Evolutionary conservation across 2,113 vertebrate species (phyloP).

Genomic region (Upupa epops): DNA sequence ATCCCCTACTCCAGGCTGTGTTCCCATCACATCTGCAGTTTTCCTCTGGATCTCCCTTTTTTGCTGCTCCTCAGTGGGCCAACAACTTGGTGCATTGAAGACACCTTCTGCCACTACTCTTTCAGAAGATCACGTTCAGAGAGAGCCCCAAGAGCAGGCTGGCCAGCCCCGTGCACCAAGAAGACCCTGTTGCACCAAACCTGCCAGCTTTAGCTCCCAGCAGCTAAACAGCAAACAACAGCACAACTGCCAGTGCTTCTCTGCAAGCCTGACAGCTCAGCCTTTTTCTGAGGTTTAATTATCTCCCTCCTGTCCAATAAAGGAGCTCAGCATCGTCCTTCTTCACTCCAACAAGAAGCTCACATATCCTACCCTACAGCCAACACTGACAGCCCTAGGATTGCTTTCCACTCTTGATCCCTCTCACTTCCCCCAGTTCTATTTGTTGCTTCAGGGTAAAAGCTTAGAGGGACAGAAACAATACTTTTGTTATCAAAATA

Average conservation of each 20-base stretch:
- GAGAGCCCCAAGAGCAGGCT: background rate
- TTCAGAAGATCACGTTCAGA: background rate
- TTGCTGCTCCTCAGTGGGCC: background rate
- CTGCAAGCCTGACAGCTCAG: constrained; percentile 5
- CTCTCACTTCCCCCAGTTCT: background rate
- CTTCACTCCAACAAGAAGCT: background rate
- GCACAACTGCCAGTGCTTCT: background rate
- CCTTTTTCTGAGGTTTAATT: background rate
- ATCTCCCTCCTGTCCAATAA: constrained; percentile 20
- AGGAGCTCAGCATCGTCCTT: background rate
- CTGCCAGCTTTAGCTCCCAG: background rate
- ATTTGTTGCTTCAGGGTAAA: background rate
- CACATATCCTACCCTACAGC: background rate
- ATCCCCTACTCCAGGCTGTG: background rate
- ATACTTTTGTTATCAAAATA: background rate
- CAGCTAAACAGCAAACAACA: background rate
- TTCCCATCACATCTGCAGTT: background rate
- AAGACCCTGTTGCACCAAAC: background rate
- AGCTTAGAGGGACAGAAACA: background rate
- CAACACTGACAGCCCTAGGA: rapidly evolving
- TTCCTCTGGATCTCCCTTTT: background rate
- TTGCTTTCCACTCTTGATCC: background rate
- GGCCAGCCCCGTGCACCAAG: rapidly evolving
- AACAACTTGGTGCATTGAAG: rapidly evolving
- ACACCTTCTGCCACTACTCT: rapidly evolving